Evolutionary conservation across 2,113 vertebrate species (phyloP), one percentile per base, ranked within the genome.

Genomic region (Paratilapia polleni): DNA sequence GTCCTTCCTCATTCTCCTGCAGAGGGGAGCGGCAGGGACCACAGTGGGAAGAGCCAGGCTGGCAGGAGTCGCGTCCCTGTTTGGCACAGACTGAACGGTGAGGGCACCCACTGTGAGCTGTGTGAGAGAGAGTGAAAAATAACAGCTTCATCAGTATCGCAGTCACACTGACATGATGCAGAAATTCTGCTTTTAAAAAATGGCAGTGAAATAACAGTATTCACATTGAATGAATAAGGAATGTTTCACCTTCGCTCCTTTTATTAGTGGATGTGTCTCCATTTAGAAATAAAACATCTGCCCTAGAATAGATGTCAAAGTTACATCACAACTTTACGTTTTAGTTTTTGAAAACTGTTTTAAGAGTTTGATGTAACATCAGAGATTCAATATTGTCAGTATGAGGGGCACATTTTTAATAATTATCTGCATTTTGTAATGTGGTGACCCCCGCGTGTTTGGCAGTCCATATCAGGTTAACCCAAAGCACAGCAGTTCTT

Each of bases 1-100:
- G 84, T 20, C 97, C 96, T 0, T 14, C 87, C 2, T 75, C 20
- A 0, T 96, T 93, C 83, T 99, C 97, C 68, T 83, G 89, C 85
- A 97, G 95, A 3, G 91, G 28, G 2, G 78, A 12, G 41, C 96
- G 91, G 84, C 97, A 99, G 63, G 96, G 96, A 24, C 98, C 98
- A 0, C 97, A 99, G 84, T 80, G 22, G 0, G 91, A 89, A 0
- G 96, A 96, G 0, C 96, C 97, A 0, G 78, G 81, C 0, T 61
- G 87, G 89, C 97, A 99, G 64, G 94, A 88, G 4, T 95, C 84
- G 2, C 97, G 93, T 60, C 96, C 87, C 88, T 92, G 92, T 80
- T 93, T 92, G 73, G 94, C 93, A 85, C 98, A 98, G 90, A 97
- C 95, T 87, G 97, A 78, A 73, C 84, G 95, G 34, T 82, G 81